Base-by-base conservation (phyloP, 2,888 invertebrate species). In the Atethmia centrago region DNA sequence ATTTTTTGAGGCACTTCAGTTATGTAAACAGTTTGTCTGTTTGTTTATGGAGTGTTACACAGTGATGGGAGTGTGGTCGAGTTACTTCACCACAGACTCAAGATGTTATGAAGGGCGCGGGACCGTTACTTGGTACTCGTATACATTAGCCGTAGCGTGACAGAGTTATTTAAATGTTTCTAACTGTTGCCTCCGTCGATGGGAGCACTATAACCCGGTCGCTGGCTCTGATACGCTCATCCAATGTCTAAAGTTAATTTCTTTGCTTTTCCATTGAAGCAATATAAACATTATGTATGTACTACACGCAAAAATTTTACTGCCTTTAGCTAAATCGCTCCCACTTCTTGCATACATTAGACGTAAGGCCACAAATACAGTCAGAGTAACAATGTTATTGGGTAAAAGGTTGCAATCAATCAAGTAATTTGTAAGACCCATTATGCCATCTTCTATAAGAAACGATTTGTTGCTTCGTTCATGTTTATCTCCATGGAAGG, bases 101-200 rank as follows among this genome's bases (percentile, higher is more conserved):
- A 89, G 88, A 89, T 87, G 90, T 88, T 92, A 92, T 93, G 93
- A 95, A 95, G 94, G 95, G 94, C 93, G 89, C 85, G 69, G 89
- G 88, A 85, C 95, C 95, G 95, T 95, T 95, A 95, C 85, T 88
- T 89, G 86, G 88, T 90, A 85, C 91, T 90, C 88, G 89, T 91
- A 89, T 90, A 91, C 90, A 93, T 94, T 92, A 92, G 89, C 88
- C 79, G 85, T 90, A 90, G 89, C 94, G 91, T 94, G 93, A 94
- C 93, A 93, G 92, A 92, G 91, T 92, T 93, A 94, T 94, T 95
- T 94, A 93, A 94, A 94, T 94, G 91, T 89, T 89, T 92, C 86
- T 94, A 94, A 95, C 94, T 93, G 94, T 94, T 89, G 87, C 88
- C 85, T 87, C 74, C 80, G 86, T 85, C 89, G 91, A 90, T 91